Percentiles rank a stretch among this genome's conserved stretches.
Evolutionary conservation across 2,888 invertebrate species (phyloP).

Genomic region (Coremacera marginata): DNA sequence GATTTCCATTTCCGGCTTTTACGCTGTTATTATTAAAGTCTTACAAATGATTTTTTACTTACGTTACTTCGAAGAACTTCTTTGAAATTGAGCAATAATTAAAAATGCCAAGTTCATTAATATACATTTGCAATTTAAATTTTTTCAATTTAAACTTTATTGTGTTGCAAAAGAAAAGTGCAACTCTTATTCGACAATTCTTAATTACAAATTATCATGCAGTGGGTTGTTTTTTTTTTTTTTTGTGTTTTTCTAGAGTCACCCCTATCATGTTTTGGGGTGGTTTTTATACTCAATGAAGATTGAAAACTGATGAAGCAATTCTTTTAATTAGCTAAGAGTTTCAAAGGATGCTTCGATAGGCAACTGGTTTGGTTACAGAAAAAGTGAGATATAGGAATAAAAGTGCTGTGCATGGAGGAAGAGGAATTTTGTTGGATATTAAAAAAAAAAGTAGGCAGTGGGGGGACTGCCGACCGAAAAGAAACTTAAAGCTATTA

Average conservation of each 20-base stretch:
- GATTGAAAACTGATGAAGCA: constrained; percentile 10
- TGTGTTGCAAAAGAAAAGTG: neutral
- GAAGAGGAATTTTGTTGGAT: neutral
- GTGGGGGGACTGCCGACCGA: too few relatives aligned
- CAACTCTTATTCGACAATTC: neutral
- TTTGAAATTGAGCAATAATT: constrained; percentile 30
- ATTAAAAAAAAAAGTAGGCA: neutral
- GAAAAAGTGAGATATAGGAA: neutral
- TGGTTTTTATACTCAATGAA: too few relatives aligned
- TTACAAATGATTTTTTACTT: too few relatives aligned
- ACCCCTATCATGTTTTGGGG: too few relatives aligned
- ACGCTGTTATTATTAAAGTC: too few relatives aligned
- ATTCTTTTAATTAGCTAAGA: constrained; percentile 9
- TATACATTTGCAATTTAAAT: constrained; percentile 34
- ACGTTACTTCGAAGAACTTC: too few relatives aligned
- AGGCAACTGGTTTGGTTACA: neutral
- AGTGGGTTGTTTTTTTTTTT: neutral
- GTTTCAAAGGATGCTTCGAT: neutral
- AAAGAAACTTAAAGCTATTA: too few relatives aligned
- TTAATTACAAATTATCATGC: neutral
- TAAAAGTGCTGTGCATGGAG: neutral
- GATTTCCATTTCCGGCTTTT: neutral
- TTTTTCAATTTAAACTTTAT: constrained; percentile 33
- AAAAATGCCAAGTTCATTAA: constrained; percentile 19
- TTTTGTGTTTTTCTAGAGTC: neutral